Percentiles rank a stretch among this genome's conserved stretches.
These are phyloP conservation scores for Nineta flava DNA, from an alignment of 2,888 invertebrate genomes.

Conservation along the genomic window DNA sequence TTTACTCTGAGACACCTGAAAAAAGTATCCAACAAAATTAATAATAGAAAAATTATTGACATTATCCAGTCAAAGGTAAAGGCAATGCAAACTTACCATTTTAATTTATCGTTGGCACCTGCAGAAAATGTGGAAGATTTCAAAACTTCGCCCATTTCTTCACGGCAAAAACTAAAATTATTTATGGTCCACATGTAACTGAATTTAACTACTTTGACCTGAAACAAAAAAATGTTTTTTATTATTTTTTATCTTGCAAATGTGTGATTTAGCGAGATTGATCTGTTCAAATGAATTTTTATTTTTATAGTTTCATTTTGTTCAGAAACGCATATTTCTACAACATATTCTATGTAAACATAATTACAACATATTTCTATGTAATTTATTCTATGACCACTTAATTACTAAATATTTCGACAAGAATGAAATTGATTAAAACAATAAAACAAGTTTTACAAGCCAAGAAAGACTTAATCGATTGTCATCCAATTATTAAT, in stretches of 20 bases:
- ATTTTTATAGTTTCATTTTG: too few species aligned
- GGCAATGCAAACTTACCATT: conserved; percentile 53
- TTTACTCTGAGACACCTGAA: conserved; percentile 93
- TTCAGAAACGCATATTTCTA: too few species aligned
- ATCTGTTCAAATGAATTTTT: not conserved
- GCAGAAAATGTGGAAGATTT: conserved; percentile 99
- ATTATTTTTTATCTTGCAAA: conserved; percentile 12
- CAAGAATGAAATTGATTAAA: too few species aligned
- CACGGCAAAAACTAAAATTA: conserved; percentile 99
- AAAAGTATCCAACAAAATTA: conserved; percentile 12
- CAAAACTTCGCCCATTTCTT: conserved; percentile 99
- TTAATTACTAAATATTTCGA: too few species aligned
- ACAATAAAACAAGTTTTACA: too few species aligned
- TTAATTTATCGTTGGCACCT: conserved; percentile 98
- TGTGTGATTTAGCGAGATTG: conserved; percentile 1
- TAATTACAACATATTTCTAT: too few species aligned
- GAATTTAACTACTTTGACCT: conserved; percentile 99
- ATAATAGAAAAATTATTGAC: not conserved
- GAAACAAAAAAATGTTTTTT: conserved; percentile 28
- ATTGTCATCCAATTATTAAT: too few species aligned
- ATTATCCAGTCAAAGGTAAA: not conserved
- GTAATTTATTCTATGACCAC: too few species aligned
- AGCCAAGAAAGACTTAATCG: too few species aligned
- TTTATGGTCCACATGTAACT: conserved; percentile 99
- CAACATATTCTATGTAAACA: too few species aligned